Base-by-base conservation (phyloP, 2,797 vertebrate species). In the Enteromius thamalakanensis region DNA sequence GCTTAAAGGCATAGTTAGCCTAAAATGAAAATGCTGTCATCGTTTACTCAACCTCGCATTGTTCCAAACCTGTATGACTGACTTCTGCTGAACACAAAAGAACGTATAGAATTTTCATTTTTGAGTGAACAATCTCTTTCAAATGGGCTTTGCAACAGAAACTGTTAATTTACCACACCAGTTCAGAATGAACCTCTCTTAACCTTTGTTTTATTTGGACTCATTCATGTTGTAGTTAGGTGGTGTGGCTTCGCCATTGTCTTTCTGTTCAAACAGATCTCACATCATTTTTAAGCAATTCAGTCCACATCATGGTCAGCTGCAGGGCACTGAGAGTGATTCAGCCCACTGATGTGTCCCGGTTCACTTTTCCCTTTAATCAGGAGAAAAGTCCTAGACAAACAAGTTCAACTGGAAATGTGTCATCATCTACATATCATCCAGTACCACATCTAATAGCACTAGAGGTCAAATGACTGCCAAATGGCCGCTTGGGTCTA, bases 401-500 rank as follows among this genome's bases (percentile, higher is more conserved):
- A 53, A 82, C 71, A 76, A 53, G 45, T 65, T 81, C 7, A 75
- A 12, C 58, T 75, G 69, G 65, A 80, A 71, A 47, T 47, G n/a
- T 53, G 40, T 69, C 65, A 14, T 80, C 10, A 32, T 60, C 37
- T 60, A 49, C 47, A 49, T 64, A 64, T 45, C 64, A 21, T 81
- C 58, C 47, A 69, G 19, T 23, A 23, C 34, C 77, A 78, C 42
- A 53, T 70, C 32, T 74, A 71, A 80, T 42, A 45, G 23, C 15
- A 45, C 15, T 55, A 55, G 49, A 69, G 34, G 32, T 80, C 83
- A 89, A 90, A 90, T 84, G 83, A 85, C 58, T 84, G 88, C 80
- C 76, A 88, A 87, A 90, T 84, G 83, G 86, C 78, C 34, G 6
- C 69, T 87, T 23, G 1, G 19, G 80, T 80, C 74, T 82, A 87